Base-by-base conservation (phyloP, 2,797 vertebrate genomes). In the Spinus olivaceus region DNA sequence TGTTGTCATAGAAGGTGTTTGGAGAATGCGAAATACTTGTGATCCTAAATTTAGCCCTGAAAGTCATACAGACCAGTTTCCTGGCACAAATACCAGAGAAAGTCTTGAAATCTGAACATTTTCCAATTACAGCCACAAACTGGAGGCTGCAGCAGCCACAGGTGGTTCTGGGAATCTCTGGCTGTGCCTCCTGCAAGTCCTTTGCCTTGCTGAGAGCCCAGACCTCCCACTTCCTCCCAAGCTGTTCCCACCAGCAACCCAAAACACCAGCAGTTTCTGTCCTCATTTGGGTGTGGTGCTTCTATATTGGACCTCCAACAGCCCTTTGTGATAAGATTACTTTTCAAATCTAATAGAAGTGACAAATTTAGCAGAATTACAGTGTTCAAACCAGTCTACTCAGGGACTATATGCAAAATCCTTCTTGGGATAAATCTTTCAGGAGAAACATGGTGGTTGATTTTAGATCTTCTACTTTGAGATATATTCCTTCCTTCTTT, bases 41-140 rank as follows among this genome's bases (percentile, higher is more conserved):
- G 3, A 66, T 56, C 73, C 95, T 94, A 97, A 95, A 95, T 95
- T 96, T 95, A 97, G 78, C 88, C 66, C 86, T 15, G 24, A 81
- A 92, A 92, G 93, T 86, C 90, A 94, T 12, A 15, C 77, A 90
- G 50, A 50, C 86, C 32, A 7, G 21, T 93, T 93, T 95, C 70
- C 90, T 94, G 93, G 94, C 94, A 95, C 93, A 93, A 95, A 95
- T 94, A 73, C 23, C 66, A 24, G 50, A 88, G 66, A 93, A 97
- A 96, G 83, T 77, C 67, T 81, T 93, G 83, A 92, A 94, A 95
- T 72, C 41, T 64, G 91, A 96, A 73, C 0, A 6, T 88, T 85
- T 87, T 92, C 94, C 92, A 94, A 22, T 74, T 1, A 13, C 2
- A 17, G 79, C 87, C 81, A 50, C n/a, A 35, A 84, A 41, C 41